These are phyloP conservation scores for Oxystoma pomonae DNA, from an alignment of 2,888 invertebrate species.

Conservation along the genomic window DNA sequence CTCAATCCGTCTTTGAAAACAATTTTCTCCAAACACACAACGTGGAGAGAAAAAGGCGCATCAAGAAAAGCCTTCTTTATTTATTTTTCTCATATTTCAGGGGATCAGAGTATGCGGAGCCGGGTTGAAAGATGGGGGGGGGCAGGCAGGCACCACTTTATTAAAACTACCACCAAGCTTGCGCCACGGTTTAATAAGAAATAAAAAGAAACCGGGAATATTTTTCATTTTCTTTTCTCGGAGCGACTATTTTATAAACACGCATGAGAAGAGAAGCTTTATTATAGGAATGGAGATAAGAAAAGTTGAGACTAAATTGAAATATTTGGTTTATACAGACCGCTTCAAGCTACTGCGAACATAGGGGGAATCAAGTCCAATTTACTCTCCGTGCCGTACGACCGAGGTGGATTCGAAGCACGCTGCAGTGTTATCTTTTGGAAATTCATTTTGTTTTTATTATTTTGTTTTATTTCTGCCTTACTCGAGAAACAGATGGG, in stretches of 20 bases:
- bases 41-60: not conserved
- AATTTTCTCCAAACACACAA: not conserved
- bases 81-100: constrained; percentile 27
- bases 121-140: not conserved
- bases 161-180: constrained; percentile 23
- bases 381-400: no score
- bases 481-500: no score
- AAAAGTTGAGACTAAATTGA: no score
- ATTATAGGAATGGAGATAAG: no score
- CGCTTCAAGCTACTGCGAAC: no score
- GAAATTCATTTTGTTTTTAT: no score
- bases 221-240: not conserved
- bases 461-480: no score
- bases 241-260: not conserved
- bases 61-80: constrained; percentile 23
- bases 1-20: no score
- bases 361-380: no score
- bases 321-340: no score
- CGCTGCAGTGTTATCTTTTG: no score
- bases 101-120: constrained; percentile 19
- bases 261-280: not conserved
- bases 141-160: constrained; percentile 20
- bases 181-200: constrained; percentile 22
- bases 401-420: no score
- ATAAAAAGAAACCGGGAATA: not conserved